Evolutionary conservation across 2,113 vertebrate species (phyloP).

Genomic region (Malurus melanocephalus): DNA sequence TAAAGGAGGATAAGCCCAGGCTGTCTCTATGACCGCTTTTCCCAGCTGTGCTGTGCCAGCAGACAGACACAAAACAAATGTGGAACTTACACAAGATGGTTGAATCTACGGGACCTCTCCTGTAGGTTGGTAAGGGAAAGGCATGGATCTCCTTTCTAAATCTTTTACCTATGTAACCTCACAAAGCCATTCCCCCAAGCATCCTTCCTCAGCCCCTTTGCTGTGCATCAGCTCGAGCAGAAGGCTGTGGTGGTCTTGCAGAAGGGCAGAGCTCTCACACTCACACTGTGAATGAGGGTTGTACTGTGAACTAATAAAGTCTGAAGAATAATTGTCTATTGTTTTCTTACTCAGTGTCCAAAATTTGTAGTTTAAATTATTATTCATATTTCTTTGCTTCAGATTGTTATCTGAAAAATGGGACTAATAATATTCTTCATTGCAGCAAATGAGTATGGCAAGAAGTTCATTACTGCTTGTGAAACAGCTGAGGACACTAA

Average conservation of each 20-base stretch:
- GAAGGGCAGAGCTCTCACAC: neutral
- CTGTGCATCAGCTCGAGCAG: rapidly evolving
- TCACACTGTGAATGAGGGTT: neutral
- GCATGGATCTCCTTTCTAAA: neutral
- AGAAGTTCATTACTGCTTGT: neutral
- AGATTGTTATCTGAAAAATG: neutral
- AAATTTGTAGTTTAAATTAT: neutral
- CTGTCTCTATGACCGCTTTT: neutral
- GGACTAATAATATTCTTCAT: neutral
- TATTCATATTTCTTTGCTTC: neutral
- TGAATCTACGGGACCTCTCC: rapidly evolving
- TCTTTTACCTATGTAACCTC: neutral
- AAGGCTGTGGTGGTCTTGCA: neutral
- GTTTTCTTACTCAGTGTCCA: neutral
- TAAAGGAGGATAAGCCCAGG: neutral
- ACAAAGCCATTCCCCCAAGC: neutral
- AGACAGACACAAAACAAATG: neutral
- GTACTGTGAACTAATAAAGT: neutral
- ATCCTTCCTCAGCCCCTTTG: neutral
- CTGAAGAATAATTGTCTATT: neutral
- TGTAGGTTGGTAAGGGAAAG: neutral
- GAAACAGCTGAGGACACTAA: neutral
- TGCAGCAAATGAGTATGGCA: neutral
- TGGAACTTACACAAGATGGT: neutral
- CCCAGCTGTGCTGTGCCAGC: neutral